Base-by-base conservation (phyloP, 1,140 invertebrate species). In the Aphidius ervi region DNA sequence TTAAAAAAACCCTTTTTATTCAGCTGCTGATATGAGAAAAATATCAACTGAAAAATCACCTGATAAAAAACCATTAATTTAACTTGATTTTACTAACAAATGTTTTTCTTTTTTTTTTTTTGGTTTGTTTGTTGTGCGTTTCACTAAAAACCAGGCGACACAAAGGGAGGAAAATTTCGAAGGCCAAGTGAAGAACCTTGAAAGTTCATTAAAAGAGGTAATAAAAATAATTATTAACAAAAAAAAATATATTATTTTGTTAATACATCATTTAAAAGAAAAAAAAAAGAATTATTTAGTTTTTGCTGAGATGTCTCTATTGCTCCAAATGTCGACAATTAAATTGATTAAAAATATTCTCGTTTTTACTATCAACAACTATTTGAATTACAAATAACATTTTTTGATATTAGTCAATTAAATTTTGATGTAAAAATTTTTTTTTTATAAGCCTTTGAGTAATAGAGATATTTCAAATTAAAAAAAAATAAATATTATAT, bases 161-260 rank as follows among this genome's bases (percentile, higher is more conserved):
- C 92, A 96, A 83, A 92, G 95, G 83, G 96, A 98, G 85, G 95
- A 98, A 82, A 90, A 90, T 67, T 97, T 93, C 82, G 93, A 95
- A 78, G 87, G 88, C 74, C 93, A 95, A 82, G 93, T 97, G 70
- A 94, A 95, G 84, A 86, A 92, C 74, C 84, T 97, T 78, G 89
- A 93, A 77, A 87, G 88, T 78, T 89, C 94, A 81, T 87, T 98
- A 68, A 94, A 93, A 88, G 93, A 96, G 92, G 94, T 95, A 92
- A 83, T 66, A 61, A 59, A 61, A 40, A 45, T 4, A n/a, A 45
- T 6, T 20, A 56, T 45, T 20, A 16, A 45, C 6, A 45, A 42
- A 56, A 63, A 50, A 31, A 47, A 5, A 37, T 55, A 6, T 40
- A 20, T 57, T 47, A 40, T n/a, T 50, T 48, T 52, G 42, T 41